phyloP scores from a whole-genome alignment of 92 coral and sea anemone species.

The Plumapathes pennacea region DNA sequence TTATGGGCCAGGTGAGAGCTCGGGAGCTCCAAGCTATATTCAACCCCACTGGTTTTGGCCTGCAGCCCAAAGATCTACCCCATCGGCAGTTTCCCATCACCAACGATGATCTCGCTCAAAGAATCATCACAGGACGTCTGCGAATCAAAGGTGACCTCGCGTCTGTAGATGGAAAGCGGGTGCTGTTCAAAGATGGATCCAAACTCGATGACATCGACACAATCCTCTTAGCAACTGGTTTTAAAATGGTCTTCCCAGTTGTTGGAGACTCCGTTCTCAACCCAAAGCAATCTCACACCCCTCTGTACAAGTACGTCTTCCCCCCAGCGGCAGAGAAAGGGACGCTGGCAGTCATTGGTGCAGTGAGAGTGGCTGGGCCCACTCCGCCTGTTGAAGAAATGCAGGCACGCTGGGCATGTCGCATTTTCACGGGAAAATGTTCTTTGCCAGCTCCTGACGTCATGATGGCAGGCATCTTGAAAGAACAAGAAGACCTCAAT shows the following conservation, averaged over 20 bases:
- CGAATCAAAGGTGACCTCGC: slow-evolving; percentile 57
- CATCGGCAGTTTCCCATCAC: slow-evolving; percentile 14
- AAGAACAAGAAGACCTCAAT: too few species aligned
- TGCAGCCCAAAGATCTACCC: slow-evolving; percentile 28
- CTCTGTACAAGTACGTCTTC: slow-evolving; percentile 76
- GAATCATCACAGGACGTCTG: slow-evolving; percentile 78
- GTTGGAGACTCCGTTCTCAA: slow-evolving; percentile 48
- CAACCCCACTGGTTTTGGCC: slow-evolving; percentile 66
- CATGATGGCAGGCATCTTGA: too few species aligned
- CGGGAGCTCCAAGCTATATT: slow-evolving; percentile 15
- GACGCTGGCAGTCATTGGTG: slow-evolving; percentile 81
- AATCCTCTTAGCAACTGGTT: slow-evolving; percentile 79
- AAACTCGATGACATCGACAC: slow-evolving; percentile 69
- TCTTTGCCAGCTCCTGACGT: slow-evolving; percentile 50
- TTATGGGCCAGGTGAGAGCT: slow-evolving; percentile 7
- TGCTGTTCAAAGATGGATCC: slow-evolving; percentile 67
- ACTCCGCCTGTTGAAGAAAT: slow-evolving; percentile 60
- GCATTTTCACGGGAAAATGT: slow-evolving; percentile 61
- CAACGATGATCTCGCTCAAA: slow-evolving; percentile 85
- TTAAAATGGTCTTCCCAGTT: slow-evolving; percentile 57
- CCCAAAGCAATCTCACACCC: slow-evolving; percentile 39
- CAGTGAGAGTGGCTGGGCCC: slow-evolving; percentile 51
- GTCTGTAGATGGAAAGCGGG: slow-evolving; percentile 37
- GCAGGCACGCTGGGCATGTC: slow-evolving; percentile 83
- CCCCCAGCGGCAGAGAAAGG: slow-evolving; percentile 40